Conservation (phyloP, 2,888 invertebrate species). For the Entomobrya proxima region DNA sequence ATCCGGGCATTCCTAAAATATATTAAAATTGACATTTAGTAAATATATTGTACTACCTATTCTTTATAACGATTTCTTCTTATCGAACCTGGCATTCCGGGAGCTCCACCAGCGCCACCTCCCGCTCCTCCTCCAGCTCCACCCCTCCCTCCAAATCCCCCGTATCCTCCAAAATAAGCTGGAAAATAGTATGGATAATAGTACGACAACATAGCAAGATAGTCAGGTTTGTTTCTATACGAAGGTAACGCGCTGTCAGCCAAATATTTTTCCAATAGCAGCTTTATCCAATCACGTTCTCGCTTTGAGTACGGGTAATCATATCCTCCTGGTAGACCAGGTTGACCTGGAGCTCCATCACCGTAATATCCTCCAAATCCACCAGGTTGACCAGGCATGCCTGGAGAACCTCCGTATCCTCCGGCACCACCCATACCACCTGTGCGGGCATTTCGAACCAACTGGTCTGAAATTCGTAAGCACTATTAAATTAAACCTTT, state of each 20-base stretch:
- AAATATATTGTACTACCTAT: no score
- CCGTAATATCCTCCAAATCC: not conserved
- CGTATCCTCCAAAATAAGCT: not conserved
- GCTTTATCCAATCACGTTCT: not conserved
- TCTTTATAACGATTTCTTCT: no score
- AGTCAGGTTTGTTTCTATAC: no score
- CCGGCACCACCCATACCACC: not conserved
- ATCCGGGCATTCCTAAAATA: no score
- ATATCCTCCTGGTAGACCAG: not conserved
- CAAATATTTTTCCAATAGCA: not conserved
- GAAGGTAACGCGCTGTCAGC: not conserved
- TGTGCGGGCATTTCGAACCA: not conserved
- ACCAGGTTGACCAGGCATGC: not conserved
- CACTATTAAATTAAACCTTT: not conserved
- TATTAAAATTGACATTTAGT: no score
- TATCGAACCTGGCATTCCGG: conserved; percentile 13
- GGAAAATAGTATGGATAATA: not conserved
- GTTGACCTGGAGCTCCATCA: not conserved
- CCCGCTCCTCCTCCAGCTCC: not conserved
- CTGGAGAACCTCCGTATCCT: not conserved
- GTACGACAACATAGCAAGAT: not conserved
- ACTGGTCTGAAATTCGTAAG: not conserved
- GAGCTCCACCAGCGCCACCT: not conserved
- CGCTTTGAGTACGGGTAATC: not conserved
- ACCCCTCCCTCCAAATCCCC: not conserved